Evolutionary conservation across 1,140 invertebrate species (phyloP), one percentile per base, ranked within the genome.

Genomic region (Bombus superbus): DNA sequence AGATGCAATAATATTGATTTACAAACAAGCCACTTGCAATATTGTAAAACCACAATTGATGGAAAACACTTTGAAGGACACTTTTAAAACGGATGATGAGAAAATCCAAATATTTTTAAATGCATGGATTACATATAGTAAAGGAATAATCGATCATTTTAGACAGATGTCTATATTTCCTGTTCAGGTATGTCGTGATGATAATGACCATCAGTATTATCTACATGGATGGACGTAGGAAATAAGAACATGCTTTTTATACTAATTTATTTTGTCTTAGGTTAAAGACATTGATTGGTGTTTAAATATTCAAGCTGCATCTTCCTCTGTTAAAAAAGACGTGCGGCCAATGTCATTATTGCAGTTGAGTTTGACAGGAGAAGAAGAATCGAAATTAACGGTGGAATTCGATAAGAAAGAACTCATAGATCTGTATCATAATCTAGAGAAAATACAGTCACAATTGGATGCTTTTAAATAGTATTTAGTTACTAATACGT

Each of bases 381-480:
- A 74, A 47, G 76, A 84, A 66, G 84, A 83, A 25, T 87, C 92
- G 28, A 93, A 86, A 81, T 71, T 95, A 53, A 94, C 91, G 10
- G 90, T 94, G 4, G 92, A 95, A 81, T 93, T 95, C 81, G 86
- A 94, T 78, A 94, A 92, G 89, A 78, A 89, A 38, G 86, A 92
- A 62, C 86, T 95, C 8, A 89, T 71, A 66, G 89, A 94, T 47
- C 74, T 95, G 9, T 93, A 94, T 87, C 40, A 93, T 18, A 92
- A 92, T 77, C 86, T 95, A 73, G 93, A 95, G 77, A 89, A 94
- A 83, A 95, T 95, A 83, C 94, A 95, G 74, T 78, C 76, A 15
- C 92, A 95, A 57, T 81, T 95, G 32, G 94, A 95, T 89, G 47
- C 92, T 57, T 89, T 95, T n/a, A 93, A 93, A 91, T 93, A 92